Base-by-base conservation (phyloP, 2,113 vertebrate species). In the Melanocharis versteri region DNA sequence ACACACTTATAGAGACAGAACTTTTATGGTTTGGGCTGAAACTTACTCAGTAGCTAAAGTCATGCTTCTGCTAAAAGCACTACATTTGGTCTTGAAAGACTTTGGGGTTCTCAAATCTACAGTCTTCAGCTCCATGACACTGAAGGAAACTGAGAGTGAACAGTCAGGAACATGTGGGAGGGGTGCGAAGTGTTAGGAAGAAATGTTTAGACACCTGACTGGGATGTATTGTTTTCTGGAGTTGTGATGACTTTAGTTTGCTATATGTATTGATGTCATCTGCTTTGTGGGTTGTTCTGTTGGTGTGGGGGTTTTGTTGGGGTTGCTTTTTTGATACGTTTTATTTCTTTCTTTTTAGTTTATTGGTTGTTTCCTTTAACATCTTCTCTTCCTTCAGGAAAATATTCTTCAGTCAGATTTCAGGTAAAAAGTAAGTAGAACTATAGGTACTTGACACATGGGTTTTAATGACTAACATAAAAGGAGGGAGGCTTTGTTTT, bases 1-100 rank as follows among this genome's bases (percentile, higher is more conserved):
- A 26, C 24, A 24, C 9, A 0, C 18, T 37, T 31, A 13, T 0
- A 12, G 5, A 30, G 16, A 11, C 1, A 6, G 16, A 37, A 42
- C 21, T 90, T 56, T 14, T 13, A 27, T 40, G 28, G 12, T 31
- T 64, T 23, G 22, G 44, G 15, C 39, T 61, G 65, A 73, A 61
- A 15, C 12, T 78, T 37, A 24, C 19, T 68, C 7, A 57, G 51
- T 18, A 71, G 51, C 42, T 86, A 22, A 33, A 76, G 53, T 22
- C 10, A 23, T 18, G 6, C 8, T 91, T 78, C 62, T 81, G 30
- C 54, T 39, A 51, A 81, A 30, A 72, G 40, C 30, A 7, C 26
- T 51, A 13, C 18, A 61, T 58, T 27, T 72, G 27, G 4, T 56
- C 30, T 54, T 6, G 2, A 44, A 61, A 64, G 21, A 12, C 44